phyloP scores from a whole-genome alignment of 2,113 vertebrate genomes.

The Oryzias javanicus region DNA sequence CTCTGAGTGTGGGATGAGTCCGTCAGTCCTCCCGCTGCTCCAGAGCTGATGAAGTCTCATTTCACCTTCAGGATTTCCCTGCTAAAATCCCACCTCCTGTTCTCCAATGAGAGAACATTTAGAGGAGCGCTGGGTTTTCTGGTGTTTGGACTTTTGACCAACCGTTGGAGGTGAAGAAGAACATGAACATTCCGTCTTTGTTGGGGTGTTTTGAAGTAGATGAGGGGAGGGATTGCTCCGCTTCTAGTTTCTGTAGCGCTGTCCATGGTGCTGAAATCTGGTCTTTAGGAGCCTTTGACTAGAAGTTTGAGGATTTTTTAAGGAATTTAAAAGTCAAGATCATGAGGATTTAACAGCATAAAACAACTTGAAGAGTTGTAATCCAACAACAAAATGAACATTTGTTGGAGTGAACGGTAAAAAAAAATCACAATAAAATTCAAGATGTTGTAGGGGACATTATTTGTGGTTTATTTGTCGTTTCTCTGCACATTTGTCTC shows the following conservation, averaged over 20 bases:
- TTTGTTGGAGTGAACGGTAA: no score
- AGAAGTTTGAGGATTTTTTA: no score
- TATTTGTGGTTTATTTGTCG: no score
- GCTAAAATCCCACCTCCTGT: not conserved
- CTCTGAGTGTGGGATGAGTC: no score
- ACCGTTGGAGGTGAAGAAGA: constrained; percentile 58
- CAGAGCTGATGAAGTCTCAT: constrained; percentile 33
- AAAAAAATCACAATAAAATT: no score
- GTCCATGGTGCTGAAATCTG: constrained; percentile 47
- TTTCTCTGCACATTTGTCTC: no score
- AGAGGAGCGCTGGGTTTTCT: constrained; percentile 28
- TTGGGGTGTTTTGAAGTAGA: constrained; percentile 50
- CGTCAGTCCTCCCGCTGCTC: constrained; percentile 5
- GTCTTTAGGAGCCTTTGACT: no score
- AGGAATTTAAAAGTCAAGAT: no score
- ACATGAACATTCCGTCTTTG: constrained; percentile 35
- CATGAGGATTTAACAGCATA: no score
- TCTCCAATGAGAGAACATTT: constrained; percentile 15
- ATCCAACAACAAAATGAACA: no score
- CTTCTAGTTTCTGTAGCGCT: not conserved
- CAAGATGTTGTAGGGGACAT: no score
- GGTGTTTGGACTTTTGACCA: constrained; percentile 56
- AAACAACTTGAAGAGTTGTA: no score
- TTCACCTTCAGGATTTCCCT: constrained; percentile 18
- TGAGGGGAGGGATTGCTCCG: not conserved